Percentiles rank a stretch among this genome's conserved stretches.
Conservation (phyloP, 1,140 invertebrate genomes). For the Caenorhabditis latens region DNA sequence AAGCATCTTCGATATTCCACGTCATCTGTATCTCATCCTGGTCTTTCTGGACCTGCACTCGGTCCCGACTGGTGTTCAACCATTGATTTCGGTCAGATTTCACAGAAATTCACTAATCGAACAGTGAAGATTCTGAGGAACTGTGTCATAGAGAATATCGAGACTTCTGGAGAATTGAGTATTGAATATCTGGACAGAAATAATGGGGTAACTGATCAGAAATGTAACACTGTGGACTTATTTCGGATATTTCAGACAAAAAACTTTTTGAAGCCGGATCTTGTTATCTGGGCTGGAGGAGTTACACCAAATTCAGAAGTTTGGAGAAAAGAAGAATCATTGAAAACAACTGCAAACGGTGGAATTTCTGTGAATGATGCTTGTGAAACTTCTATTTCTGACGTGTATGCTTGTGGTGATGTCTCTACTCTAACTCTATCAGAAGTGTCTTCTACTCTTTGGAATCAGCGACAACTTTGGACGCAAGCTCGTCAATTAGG, state of each 20-base stretch:
- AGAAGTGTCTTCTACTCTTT: constrained; percentile 83
- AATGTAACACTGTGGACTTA: not conserved
- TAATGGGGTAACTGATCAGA: not conserved
- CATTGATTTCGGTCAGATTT: not conserved
- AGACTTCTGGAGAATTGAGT: not conserved
- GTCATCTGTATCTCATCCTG: not conserved
- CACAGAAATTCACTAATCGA: not conserved
- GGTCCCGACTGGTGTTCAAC: constrained; percentile 50
- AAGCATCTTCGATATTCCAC: constrained; percentile 2
- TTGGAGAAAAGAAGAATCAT: constrained; percentile 74
- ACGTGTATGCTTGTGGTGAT: constrained; percentile 95
- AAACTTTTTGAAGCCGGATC: constrained; percentile 85
- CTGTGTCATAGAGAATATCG: not conserved
- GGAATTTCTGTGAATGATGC: constrained; percentile 86
- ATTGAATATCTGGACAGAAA: not conserved
- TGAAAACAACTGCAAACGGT: constrained; percentile 81
- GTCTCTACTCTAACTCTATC: constrained; percentile 87
- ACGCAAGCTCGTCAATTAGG: constrained; percentile 98
- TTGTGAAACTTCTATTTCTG: constrained; percentile 85
- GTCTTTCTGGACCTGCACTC: constrained; percentile 8
- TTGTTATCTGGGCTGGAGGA: constrained; percentile 94
- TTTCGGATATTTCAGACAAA: not conserved
- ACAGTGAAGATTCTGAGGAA: not conserved
- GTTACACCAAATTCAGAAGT: constrained; percentile 82
- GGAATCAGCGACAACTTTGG: constrained; percentile 89